Base-by-base conservation (phyloP, 2,888 invertebrate genomes). In the Osedax frankpressi region DNA sequence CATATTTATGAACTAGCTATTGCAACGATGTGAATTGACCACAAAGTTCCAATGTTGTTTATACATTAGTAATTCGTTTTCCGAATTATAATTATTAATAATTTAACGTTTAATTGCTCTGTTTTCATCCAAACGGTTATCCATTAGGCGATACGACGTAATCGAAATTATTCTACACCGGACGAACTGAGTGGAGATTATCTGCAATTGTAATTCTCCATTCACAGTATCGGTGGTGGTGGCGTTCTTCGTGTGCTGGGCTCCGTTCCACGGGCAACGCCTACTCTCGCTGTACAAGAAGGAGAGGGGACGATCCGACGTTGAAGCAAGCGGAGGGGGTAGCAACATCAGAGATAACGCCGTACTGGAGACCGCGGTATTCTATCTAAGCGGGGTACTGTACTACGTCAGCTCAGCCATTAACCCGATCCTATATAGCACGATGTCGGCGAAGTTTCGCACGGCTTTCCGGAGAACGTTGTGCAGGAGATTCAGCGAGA, bases 371-470 rank as follows among this genome's bases (percentile, higher is more conserved):
- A 87, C 88, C 73, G 86, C 89, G 72, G 86, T 92, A 74, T 91
- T 90, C 1, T 92, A 94, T 83, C 87, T 90, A 60, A 93, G 93
- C 0, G 94, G 94, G 0, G 88, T 94, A 0, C 88, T 93, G 75
- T 94, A 94, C 86, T 94, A 92, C 85, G 84, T 94, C 78, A 93
- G 93, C 6, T 92, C 94, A 11, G 92, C 92, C 80, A 90, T 94
- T 81, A 95, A 95, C 84, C 94, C 94, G 0, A 88, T 94, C 76
- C 88, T 94, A 60, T 95, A 95, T 86, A 92, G 94, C 85, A 91
- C 93, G 73, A 93, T 95, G 93, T 94, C 93, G 11, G 89, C 92
- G 83, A 93, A 94, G 84, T 95, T 94, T 83, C 88, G 94, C 69
- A 91, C 91, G 78, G 94, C 94, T 68, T 94, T 94, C 85, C 91